Conservation (phyloP, 2,797 vertebrate species). For the Coilia nasus region DNA sequence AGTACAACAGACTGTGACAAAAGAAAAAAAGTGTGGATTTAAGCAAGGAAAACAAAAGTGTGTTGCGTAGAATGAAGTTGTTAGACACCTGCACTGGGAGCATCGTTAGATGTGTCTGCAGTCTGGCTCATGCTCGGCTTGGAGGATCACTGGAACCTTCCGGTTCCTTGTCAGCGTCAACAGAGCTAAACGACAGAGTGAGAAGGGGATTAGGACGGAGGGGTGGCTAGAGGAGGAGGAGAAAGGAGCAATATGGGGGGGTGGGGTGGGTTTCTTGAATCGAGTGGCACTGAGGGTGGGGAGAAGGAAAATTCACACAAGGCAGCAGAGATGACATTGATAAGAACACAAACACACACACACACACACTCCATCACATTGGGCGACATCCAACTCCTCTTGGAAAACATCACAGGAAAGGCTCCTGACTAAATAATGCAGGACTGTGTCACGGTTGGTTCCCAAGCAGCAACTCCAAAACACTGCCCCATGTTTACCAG, state of each 20-base stretch:
- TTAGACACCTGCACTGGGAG: slow-evolving; percentile 55
- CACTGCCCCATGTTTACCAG: not conserved
- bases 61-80: slow-evolving; percentile 47
- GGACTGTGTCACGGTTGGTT: not conserved
- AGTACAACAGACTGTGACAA: slow-evolving; percentile 30
- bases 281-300: slow-evolving; percentile 40
- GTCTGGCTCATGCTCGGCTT: slow-evolving; percentile 59
- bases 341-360: slow-evolving; percentile 24
- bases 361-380: not conserved
- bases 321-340: slow-evolving; percentile 45
- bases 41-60: not conserved
- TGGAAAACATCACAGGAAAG: not conserved
- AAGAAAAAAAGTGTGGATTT: not conserved
- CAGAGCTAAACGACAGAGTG: slow-evolving; percentile 55
- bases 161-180: slow-evolving; percentile 63
- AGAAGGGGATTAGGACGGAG: slow-evolving; percentile 44
- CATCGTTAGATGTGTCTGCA: slow-evolving; percentile 58
- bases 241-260: slow-evolving; percentile 12
- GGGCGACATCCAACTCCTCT: not conserved
- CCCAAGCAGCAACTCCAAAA: not conserved
- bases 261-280: slow-evolving; percentile 37
- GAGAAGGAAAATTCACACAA: slow-evolving; percentile 39
- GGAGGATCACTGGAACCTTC: slow-evolving; percentile 59
- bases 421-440: not conserved
- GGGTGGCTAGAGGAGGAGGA: not conserved